phyloP scores from a whole-genome alignment of 1,140 invertebrate genomes.

The Tetramorium alpestre region DNA sequence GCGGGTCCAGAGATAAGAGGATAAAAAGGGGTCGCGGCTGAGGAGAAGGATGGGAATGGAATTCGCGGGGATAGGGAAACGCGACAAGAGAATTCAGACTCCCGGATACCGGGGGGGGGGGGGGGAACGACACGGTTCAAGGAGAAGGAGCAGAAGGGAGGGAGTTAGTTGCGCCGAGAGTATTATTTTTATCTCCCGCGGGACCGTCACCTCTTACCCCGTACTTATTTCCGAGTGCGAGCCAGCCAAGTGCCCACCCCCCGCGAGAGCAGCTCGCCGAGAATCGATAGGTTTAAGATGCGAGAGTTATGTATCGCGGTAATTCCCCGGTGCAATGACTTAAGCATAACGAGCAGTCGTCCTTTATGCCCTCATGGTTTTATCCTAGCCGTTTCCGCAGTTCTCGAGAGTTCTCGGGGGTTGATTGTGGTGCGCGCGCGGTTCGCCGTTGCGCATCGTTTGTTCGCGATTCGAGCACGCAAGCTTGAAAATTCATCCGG shows the following conservation, averaged over 20 bases:
- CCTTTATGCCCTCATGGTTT: slow-evolving; percentile 47
- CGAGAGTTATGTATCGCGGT: slow-evolving; percentile 62
- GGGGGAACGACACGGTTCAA: slow-evolving; percentile 3
- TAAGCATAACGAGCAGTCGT: slow-evolving; percentile 33
- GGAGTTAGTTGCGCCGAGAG: slow-evolving; percentile 24
- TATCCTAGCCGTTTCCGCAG: not conserved
- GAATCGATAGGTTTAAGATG: slow-evolving; percentile 72
- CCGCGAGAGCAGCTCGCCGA: slow-evolving; percentile 24
- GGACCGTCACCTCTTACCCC: not conserved
- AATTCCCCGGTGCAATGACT: slow-evolving; percentile 45
- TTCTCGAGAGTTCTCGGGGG: not conserved
- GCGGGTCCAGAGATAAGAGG: slow-evolving; percentile 69
- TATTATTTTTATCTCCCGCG: slow-evolving; percentile 54
- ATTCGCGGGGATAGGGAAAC: slow-evolving; percentile 7
- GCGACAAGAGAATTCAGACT: slow-evolving; percentile 9
- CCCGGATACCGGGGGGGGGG: not conserved
- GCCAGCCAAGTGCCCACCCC: slow-evolving; percentile 22
- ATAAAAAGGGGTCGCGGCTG: slow-evolving; percentile 41
- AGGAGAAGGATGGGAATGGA: not conserved
- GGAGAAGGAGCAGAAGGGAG: no score
- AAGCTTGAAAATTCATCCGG: not conserved
- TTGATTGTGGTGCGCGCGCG: not conserved
- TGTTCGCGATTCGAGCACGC: not conserved
- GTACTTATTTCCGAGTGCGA: slow-evolving; percentile 1
- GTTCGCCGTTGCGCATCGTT: slow-evolving; percentile 28